phyloP scores from a whole-genome alignment of 2,113 vertebrate genomes.

The Vulpes lagopus region DNA sequence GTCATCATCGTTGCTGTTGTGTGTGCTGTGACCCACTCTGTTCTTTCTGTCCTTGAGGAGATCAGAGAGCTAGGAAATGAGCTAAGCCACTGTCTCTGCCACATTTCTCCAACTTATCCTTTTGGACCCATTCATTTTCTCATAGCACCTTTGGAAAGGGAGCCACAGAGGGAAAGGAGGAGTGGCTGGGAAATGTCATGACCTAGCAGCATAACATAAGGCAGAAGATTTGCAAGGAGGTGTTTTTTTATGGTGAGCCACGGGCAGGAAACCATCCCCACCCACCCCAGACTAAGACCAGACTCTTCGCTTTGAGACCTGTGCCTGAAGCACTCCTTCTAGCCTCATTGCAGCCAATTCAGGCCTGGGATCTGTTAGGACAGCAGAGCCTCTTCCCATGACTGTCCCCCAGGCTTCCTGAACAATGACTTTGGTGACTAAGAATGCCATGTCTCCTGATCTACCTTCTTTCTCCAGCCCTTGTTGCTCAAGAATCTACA shows the following conservation, averaged over 20 bases:
- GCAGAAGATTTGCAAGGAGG: background rate
- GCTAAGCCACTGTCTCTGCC: background rate
- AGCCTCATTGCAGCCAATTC: too few species aligned
- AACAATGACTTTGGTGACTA: background rate
- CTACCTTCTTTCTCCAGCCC: background rate
- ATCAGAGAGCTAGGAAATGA: background rate
- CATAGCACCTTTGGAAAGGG: background rate
- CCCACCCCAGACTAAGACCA: background rate
- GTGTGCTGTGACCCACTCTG: background rate
- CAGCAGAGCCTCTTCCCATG: background rate
- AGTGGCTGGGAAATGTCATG: background rate
- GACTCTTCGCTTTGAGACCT: background rate
- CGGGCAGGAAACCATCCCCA: background rate
- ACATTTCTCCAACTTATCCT: background rate
- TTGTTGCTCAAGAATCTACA: background rate
- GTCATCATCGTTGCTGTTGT: background rate
- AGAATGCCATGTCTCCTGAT: background rate
- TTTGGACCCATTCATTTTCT: background rate
- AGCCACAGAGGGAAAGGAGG: background rate
- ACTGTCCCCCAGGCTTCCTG: background rate
- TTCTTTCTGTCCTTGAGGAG: background rate
- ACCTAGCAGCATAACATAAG: background rate
- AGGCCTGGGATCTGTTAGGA: background rate
- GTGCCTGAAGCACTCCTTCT: background rate
- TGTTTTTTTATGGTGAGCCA: background rate